Evolutionary conservation across 2,888 invertebrate genomes (phyloP).

Genomic region (Dicycla oo): DNA sequence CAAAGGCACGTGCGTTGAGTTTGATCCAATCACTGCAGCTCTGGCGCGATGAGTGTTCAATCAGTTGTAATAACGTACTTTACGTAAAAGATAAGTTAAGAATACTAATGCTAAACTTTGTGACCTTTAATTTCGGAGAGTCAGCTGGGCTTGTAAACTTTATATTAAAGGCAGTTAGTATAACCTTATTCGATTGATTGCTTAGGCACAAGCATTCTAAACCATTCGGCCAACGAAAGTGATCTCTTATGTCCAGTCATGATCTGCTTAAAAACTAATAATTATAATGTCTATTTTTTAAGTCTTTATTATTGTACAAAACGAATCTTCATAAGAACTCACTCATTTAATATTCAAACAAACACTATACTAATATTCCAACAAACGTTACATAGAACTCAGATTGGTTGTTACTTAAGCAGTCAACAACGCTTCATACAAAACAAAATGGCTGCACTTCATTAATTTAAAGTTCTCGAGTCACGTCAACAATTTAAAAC

Average conservation of each 20-base stretch:
- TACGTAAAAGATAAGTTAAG: neutral
- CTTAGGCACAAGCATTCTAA: neutral
- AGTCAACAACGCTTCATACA: slow-evolving; percentile 5
- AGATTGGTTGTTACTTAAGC: neutral
- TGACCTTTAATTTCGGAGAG: neutral
- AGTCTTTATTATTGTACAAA: no score
- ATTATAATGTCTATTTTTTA: neutral
- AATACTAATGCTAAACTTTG: neutral
- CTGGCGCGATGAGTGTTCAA: neutral
- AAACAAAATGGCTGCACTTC: slow-evolving; percentile 23
- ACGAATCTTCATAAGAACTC: neutral
- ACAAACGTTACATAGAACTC: neutral
- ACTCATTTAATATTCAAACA: neutral
- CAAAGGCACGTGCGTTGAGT: slow-evolving; percentile 23
- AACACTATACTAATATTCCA: neutral
- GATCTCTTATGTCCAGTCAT: neutral
- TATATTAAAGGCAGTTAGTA: no score
- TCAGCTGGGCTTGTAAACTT: neutral
- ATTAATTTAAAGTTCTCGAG: slow-evolving; percentile 28
- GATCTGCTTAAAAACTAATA: neutral
- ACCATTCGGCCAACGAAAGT: neutral
- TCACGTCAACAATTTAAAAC: slow-evolving; percentile 45
- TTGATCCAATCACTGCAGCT: neutral
- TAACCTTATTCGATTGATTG: neutral
- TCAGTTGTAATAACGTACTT: neutral